A percentile compares a stretch with the other conserved stretches of the same genome.
Conservation (phyloP, 2,797 vertebrate species). For the Percopsis omiscomaycus region DNA sequence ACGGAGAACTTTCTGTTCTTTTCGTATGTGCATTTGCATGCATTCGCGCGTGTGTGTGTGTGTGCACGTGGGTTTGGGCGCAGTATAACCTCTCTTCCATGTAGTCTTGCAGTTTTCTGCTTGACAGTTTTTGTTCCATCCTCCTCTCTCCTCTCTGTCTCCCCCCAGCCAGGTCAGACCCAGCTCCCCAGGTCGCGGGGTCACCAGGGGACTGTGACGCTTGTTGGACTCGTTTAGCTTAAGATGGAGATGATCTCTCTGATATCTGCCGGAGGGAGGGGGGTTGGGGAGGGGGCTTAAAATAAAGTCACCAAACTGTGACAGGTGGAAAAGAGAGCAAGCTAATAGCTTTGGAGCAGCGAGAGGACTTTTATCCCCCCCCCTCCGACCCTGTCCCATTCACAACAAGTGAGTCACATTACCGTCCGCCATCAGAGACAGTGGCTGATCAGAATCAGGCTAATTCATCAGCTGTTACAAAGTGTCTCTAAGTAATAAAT, state of each 20-base stretch:
- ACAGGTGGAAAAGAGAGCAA: conserved; percentile 67
- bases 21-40: neutral
- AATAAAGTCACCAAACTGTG: conserved; percentile 77
- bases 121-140: conserved; percentile 80
- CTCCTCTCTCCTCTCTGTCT: conserved; percentile 23
- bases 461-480: conserved; percentile 37
- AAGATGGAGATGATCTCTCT: conserved; percentile 67
- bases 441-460: conserved; percentile 46
- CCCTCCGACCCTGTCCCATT: conserved; percentile 12
- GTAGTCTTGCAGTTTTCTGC: conserved; percentile 81
- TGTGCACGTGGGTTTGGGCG: neutral
- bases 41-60: neutral
- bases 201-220: conserved; percentile 61
- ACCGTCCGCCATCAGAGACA: conserved; percentile 11
- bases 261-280: conserved; percentile 49
- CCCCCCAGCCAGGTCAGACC: conserved; percentile 63
- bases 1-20: too few relatives aligned
- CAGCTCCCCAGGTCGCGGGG: conserved; percentile 63
- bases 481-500: conserved; percentile 5
- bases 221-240: conserved; percentile 81
- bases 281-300: conserved; percentile 36
- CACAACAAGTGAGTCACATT: conserved; percentile 36
- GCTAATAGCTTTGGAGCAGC: conserved; percentile 57
- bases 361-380: conserved; percentile 13
- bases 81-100: too few relatives aligned